Base-by-base conservation (phyloP, 2,888 invertebrate genomes). In the Matsumyia berberina region DNA sequence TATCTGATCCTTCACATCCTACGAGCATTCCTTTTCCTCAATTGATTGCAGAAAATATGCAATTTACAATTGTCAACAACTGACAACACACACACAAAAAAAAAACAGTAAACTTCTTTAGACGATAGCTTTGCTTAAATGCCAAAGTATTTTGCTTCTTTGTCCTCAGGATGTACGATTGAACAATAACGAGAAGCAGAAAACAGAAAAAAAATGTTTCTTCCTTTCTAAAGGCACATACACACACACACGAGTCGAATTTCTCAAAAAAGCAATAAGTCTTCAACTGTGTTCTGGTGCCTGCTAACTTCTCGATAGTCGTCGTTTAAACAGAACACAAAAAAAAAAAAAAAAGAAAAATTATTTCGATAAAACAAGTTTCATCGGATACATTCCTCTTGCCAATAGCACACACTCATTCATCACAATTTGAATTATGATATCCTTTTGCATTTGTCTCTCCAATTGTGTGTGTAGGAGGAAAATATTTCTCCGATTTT, bases 361-460 rank as follows among this genome's bases (percentile, higher is more conserved):
- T 31, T 2, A 24, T 24, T 35, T 11, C 49, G 44, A 46, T 58
- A 17, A 12, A 51, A 35, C 39, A 80, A 80, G 60, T 74, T 72
- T 49, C 53, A 69, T 64, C 49, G 12, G 37, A 76, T 76, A 55
- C 73, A 24, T 79, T 51, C 24, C 42, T 60, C 35, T 17, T n/a
- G 53, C 19, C n/a, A 58, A 74, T 8, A 5, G 15, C 58, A 31
- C 58, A 31, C 7, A 19, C 29, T 46, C 53, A 73, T 78, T 78
- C 72, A 67, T 78, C 60, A 78, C 37, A 83, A 46, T 55, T 73
- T 62, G 67, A 83, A 60, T 78, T 78, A 62, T 78, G 58, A 67
- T 62, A 72, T 82, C 58, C 42, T 39, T 44, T 33, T 44, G 31
- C 39, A 58, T 58, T 58, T 74, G 55, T 29, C 37, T 58, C 37